These are phyloP conservation scores for Morpho helenor DNA, from an alignment of 2,888 invertebrate genomes.

Conservation along the genomic window DNA sequence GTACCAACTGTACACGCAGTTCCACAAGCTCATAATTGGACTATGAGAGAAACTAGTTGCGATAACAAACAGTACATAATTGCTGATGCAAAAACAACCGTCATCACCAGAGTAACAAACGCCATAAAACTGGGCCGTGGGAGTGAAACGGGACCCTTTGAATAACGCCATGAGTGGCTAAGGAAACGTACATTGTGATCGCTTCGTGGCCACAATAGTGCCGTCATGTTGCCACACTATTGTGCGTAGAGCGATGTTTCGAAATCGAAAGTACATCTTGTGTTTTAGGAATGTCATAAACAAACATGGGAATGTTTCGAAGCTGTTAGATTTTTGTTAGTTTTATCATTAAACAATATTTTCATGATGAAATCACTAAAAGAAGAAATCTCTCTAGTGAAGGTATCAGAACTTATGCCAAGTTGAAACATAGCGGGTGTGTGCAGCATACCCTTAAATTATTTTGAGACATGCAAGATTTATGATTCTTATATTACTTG, in stretches of 20 bases:
- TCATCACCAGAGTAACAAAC: slow-evolving; percentile 69
- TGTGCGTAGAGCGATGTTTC: slow-evolving; percentile 64
- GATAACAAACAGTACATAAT: slow-evolving; percentile 70
- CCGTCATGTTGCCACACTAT: slow-evolving; percentile 67
- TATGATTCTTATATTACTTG: too few relatives aligned
- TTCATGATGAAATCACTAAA: too few relatives aligned
- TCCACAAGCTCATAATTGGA: slow-evolving; percentile 72
- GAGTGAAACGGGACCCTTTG: slow-evolving; percentile 71
- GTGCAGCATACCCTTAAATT: too few relatives aligned
- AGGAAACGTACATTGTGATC: slow-evolving; percentile 60
- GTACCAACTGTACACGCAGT: slow-evolving; percentile 44
- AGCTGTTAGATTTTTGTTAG: slow-evolving; percentile 3
- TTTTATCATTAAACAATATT: too few relatives aligned
- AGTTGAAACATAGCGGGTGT: too few relatives aligned
- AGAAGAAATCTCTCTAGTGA: too few relatives aligned
- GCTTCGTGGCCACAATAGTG: slow-evolving; percentile 42
- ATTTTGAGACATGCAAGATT: too few relatives aligned
- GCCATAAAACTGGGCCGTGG: slow-evolving; percentile 71
- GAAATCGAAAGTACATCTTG: slow-evolving; percentile 62
- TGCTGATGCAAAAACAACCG: slow-evolving; percentile 72
- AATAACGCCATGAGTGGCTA: slow-evolving; percentile 48
- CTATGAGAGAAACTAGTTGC: slow-evolving; percentile 58
- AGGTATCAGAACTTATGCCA: too few relatives aligned
- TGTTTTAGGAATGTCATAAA: slow-evolving; percentile 22
- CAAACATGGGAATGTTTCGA: slow-evolving; percentile 17